These are phyloP conservation scores for Halictus ligatus DNA, from an alignment of 2,888 invertebrate genomes.

Conservation along the genomic window DNA sequence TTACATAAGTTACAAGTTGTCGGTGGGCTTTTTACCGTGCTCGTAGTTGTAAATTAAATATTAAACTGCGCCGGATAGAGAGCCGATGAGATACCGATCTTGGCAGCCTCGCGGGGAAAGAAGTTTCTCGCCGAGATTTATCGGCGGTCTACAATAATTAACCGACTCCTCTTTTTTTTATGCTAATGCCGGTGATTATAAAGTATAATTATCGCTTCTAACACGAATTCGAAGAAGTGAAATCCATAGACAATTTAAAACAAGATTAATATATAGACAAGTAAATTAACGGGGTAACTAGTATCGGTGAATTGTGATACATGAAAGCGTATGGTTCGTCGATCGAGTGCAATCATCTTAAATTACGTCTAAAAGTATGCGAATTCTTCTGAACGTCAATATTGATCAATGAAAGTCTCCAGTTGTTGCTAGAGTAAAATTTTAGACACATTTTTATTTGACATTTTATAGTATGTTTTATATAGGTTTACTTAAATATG, in stretches of 20 bases:
- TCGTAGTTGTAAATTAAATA: conserved; percentile 64
- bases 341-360: not conserved
- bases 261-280: not conserved
- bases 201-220: not conserved
- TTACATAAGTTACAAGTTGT: conserved; percentile 64
- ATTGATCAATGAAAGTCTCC: not conserved
- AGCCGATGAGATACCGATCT: conserved; percentile 50
- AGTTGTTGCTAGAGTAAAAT: not conserved
- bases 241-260: too few species aligned
- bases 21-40: conserved; percentile 45
- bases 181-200: not conserved
- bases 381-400: too few species aligned
- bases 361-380: too few species aligned
- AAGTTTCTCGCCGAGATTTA: conserved; percentile 24
- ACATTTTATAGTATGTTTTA: too few species aligned
- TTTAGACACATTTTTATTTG: too few species aligned
- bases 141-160: not conserved
- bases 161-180: not conserved
- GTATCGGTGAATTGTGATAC: not conserved
- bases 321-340: not conserved
- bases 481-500: too few species aligned
- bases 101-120: conserved; percentile 38
- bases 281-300: not conserved
- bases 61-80: conserved; percentile 54
- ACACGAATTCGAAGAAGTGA: not conserved